Conservation (phyloP, 2,797 vertebrate species). For the Bradypodion pumilum region DNA sequence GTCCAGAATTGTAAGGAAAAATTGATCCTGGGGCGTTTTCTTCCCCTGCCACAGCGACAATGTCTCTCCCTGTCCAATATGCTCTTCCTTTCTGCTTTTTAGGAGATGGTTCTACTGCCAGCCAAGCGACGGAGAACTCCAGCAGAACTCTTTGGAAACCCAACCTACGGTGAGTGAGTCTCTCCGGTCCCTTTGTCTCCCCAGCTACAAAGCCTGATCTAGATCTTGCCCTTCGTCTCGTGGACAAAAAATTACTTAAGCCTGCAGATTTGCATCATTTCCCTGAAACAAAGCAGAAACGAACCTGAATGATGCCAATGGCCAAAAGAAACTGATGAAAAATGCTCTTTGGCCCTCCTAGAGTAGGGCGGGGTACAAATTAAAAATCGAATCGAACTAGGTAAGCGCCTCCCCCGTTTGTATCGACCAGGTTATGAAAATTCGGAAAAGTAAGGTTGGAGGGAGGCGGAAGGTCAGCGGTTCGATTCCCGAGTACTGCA, state of each 20-base stretch:
- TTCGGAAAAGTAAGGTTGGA: background rate
- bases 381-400: too few relatives aligned
- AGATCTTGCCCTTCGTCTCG: too few relatives aligned
- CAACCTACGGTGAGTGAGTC: slow-evolving; percentile 71
- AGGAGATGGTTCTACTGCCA: slow-evolving; percentile 63
- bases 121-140: slow-evolving; percentile 51
- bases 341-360: background rate
- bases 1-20: background rate
- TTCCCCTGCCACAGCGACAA: background rate
- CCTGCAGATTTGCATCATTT: background rate
- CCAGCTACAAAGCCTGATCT: background rate
- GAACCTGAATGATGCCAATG: background rate
- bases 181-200: rapidly evolving
- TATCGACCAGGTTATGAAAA: too few relatives aligned
- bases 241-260: too few relatives aligned
- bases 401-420: rapidly evolving
- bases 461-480: too few relatives aligned
- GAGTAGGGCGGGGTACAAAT: too few relatives aligned
- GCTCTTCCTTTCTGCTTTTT: background rate
- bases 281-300: background rate
- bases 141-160: slow-evolving; percentile 70
- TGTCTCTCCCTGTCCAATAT: background rate
- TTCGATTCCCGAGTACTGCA: too few relatives aligned
- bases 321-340: too few relatives aligned
- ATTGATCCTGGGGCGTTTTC: too few relatives aligned